Conservation (phyloP, 1,140 invertebrate genomes). For the Bombus confusus region DNA sequence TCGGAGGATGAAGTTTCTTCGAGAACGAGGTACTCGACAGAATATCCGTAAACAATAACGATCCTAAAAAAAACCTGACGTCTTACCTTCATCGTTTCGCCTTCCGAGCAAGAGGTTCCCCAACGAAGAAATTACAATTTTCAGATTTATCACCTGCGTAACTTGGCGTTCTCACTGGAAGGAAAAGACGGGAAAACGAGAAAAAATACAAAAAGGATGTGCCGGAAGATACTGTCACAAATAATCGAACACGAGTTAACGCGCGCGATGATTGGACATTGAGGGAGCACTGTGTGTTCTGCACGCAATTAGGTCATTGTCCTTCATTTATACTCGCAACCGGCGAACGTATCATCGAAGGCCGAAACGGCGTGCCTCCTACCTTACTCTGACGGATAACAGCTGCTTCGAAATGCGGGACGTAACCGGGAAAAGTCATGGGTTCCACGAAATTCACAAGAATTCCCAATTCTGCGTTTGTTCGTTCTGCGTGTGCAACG, state of each 20-base stretch:
- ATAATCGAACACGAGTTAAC: conserved; percentile 36
- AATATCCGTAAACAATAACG: too few relatives aligned
- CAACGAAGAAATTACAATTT: not conserved
- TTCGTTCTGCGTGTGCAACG: not conserved
- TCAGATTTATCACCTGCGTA: not conserved
- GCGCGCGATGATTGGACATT: conserved; percentile 64
- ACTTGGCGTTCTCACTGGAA: not conserved
- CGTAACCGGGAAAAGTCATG: conserved; percentile 38
- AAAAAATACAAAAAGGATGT: not conserved
- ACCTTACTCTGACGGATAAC: conserved; percentile 41
- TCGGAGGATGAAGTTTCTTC: not conserved
- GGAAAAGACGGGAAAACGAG: not conserved
- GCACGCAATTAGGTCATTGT: conserved; percentile 81
- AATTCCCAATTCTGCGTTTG: conserved; percentile 14
- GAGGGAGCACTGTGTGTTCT: conserved; percentile 77
- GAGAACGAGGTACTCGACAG: not conserved
- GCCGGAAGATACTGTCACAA: conserved; percentile 22
- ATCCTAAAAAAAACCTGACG: not conserved
- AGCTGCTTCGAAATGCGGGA: conserved; percentile 39
- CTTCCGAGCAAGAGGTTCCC: not conserved
- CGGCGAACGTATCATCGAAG: conserved; percentile 70
- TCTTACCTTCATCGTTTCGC: conserved; percentile 44
- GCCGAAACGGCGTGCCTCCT: conserved; percentile 60
- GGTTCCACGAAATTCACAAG: conserved; percentile 5
- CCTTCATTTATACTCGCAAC: conserved; percentile 79